Percentiles rank a stretch among this genome's conserved stretches.
Conservation (phyloP, 2,113 vertebrate genomes). For the Plecotus auritus region DNA sequence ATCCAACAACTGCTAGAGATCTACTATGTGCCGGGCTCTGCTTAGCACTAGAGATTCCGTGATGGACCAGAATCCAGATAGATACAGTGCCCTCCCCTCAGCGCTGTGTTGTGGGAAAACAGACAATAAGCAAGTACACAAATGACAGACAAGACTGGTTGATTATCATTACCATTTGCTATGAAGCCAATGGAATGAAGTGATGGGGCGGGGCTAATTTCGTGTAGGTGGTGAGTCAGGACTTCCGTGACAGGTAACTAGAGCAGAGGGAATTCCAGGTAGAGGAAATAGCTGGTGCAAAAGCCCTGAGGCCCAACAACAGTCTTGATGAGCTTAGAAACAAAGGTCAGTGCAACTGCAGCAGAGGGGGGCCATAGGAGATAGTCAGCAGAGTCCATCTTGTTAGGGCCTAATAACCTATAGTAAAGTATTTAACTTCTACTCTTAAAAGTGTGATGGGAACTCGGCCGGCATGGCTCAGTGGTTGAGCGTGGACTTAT, state of each 20-base stretch:
- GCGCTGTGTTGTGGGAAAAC: not conserved
- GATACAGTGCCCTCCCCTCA: not conserved
- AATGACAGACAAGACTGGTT: not conserved
- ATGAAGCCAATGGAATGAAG: not conserved
- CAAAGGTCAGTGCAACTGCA: not conserved
- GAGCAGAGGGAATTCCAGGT: not conserved
- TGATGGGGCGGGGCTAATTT: not conserved
- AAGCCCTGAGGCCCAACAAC: not conserved
- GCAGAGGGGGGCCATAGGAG: not conserved
- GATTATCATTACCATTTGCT: not conserved
- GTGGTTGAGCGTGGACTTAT: too few relatives aligned
- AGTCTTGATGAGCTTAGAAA: not conserved
- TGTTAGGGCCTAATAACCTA: not conserved
- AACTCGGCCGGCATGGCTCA: rapidly evolving
- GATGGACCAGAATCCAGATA: too few relatives aligned
- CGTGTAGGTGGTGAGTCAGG: not conserved
- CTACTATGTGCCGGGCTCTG: not conserved
- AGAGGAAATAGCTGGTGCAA: not conserved
- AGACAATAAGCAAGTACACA: not conserved
- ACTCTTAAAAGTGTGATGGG: not conserved
- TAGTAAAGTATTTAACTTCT: not conserved
- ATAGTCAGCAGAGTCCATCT: not conserved
- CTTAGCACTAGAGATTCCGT: not conserved
- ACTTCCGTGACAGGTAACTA: not conserved
- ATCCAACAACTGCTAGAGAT: not conserved